Base-by-base conservation (phyloP, 1,140 invertebrate genomes). In the Bombus haemorrhoidalis region DNA sequence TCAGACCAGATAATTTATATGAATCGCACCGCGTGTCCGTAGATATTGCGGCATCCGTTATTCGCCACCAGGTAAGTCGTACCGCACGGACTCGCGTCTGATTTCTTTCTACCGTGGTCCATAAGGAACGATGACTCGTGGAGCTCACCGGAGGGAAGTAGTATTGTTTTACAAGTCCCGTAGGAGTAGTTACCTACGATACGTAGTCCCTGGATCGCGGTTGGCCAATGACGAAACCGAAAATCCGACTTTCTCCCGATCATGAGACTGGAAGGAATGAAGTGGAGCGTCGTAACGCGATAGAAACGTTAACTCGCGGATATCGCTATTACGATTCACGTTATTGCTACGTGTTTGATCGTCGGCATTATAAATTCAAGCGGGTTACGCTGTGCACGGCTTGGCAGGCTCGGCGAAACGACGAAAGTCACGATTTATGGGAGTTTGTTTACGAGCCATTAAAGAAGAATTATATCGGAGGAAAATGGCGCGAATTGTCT, bases 1-100 rank as follows among this genome's bases (percentile, higher is more conserved):
- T 81, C 66, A 62, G 39, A 22, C 37, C 78, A n/a, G 22, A 37
- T 88, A 86, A 86, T 86, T 86, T 86, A 83, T 86, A 86, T 57
- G 85, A 86, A 86, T 86, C 81, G 80, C 15, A 47, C 47, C 64
- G 66, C 53, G 73, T 77, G 53, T 28, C 25, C 28, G 66, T 57
- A 28, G 66, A 64, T 78, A 83, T 83, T 71, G 53, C 68, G 41
- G 32, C 85, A 59, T 86, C 47, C 84, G 84, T 86, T 86, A 85
- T 85, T 69, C 68, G 43, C 2, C 68, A 53, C 34, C 3, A 10
- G 3, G 10, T 39, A 4, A 22, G 47, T 53, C 18, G 47, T 53
- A 53, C 47, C 18, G 18, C 47, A 53, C 18, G 47, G 47, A 5
- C 34, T 41, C 69, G 39, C 39, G 69, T 72, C 37, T 25, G 68